These are phyloP conservation scores for Lymantria dispar DNA, from an alignment of 2,888 invertebrate genomes.

Conservation along the genomic window DNA sequence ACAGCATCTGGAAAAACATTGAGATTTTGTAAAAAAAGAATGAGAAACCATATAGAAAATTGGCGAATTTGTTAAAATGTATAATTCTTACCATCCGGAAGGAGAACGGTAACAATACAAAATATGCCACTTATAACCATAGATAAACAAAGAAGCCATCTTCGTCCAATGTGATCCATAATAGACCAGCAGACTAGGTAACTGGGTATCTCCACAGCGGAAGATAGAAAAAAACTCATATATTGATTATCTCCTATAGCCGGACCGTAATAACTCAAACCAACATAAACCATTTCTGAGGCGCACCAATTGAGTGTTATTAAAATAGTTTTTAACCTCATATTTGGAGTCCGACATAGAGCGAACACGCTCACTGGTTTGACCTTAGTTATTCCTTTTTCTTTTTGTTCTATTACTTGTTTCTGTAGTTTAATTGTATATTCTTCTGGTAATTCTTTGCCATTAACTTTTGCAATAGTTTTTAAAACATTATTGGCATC, in stretches of 20 bases:
- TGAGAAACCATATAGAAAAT: background rate
- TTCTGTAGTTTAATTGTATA: constrained; percentile 88
- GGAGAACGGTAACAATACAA: constrained; percentile 91
- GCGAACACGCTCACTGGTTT: constrained; percentile 82
- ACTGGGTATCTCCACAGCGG: constrained; percentile 94
- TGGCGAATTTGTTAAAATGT: too few relatives aligned
- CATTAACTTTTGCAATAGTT: constrained; percentile 89
- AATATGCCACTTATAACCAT: constrained; percentile 93
- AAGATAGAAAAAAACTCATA: constrained; percentile 93
- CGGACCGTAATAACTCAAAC: constrained; percentile 95
- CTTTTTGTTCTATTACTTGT: constrained; percentile 85
- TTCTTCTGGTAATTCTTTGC: constrained; percentile 87
- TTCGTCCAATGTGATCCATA: constrained; percentile 93
- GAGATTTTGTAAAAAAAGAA: constrained; percentile 12
- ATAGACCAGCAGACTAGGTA: constrained; percentile 94
- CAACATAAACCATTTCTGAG: constrained; percentile 95
- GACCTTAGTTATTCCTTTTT: constrained; percentile 69
- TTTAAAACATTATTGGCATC: constrained; percentile 91
- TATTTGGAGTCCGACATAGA: constrained; percentile 91
- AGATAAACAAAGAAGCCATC: constrained; percentile 93
- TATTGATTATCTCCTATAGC: constrained; percentile 94
- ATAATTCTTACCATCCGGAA: constrained; percentile 86
- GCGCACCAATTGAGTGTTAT: constrained; percentile 96
- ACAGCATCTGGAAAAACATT: constrained; percentile 85
- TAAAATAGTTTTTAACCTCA: constrained; percentile 92